Evolutionary conservation across 2,113 vertebrate genomes (phyloP).

Genomic region (Serilophus lunatus): DNA sequence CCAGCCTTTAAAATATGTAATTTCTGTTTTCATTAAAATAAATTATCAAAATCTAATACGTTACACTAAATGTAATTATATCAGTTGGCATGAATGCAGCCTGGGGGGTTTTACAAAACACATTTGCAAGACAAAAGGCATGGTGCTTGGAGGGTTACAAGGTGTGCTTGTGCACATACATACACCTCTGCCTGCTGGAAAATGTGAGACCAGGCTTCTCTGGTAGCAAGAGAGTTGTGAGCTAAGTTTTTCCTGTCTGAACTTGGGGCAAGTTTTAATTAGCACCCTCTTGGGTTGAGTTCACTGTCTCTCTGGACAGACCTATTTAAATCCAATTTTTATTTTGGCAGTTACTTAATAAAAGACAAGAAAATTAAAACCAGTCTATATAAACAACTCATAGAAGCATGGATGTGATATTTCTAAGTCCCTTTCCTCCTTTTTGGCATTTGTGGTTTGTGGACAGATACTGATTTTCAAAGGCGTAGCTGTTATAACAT

Average conservation of each 20-base stretch:
- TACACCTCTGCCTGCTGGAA: not conserved
- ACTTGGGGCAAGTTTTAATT: not conserved
- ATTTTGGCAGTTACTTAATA: not conserved
- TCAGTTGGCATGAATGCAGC: not conserved
- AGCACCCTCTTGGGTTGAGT: not conserved
- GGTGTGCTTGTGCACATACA: accelerated
- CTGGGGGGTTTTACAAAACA: not conserved
- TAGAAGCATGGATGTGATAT: not conserved
- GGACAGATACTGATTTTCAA: not conserved
- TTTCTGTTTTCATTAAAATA: not conserved
- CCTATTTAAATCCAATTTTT: not conserved
- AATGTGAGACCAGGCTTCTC: not conserved
- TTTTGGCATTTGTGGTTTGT: not conserved
- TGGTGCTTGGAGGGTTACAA: not conserved
- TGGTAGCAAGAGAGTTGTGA: not conserved
- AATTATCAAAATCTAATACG: not conserved
- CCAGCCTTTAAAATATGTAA: not conserved
- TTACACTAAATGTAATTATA: not conserved
- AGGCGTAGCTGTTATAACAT: not conserved
- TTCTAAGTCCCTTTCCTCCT: not conserved
- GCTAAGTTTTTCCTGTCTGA: not conserved
- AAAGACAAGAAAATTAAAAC: not conserved
- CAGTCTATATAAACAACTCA: not conserved
- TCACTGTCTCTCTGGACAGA: not conserved
- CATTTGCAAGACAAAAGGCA: not conserved